These are phyloP conservation scores for Zele albiditarsus DNA, from an alignment of 2,888 invertebrate genomes.

Conservation along the genomic window DNA sequence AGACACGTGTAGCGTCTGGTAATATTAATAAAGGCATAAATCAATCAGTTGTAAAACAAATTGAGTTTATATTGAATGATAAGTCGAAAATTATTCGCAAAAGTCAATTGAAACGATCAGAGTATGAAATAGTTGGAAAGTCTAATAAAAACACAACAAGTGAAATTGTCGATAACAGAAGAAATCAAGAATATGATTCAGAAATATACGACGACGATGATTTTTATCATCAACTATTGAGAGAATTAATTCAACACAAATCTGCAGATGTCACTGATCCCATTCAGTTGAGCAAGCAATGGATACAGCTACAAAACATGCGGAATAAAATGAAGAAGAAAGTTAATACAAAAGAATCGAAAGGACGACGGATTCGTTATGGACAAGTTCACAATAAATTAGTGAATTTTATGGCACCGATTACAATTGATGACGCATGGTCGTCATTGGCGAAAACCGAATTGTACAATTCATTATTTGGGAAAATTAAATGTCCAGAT, in stretches of 20 bases:
- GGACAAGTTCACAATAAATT: conserved; percentile 86
- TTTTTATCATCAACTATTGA: conserved; percentile 94
- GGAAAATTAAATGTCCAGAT: conserved; percentile 71
- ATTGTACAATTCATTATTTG: conserved; percentile 87
- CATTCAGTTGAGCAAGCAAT: conserved; percentile 89
- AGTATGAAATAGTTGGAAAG: conserved; percentile 82
- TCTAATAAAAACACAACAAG: conserved; percentile 55
- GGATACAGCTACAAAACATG: conserved; percentile 93
- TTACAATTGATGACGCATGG: conserved; percentile 79
- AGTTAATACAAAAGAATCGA: conserved; percentile 94
- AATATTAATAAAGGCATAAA: conserved; percentile 78
- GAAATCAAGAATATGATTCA: conserved; percentile 78
- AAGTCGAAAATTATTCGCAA: conserved; percentile 83
- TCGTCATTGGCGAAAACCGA: conserved; percentile 87
- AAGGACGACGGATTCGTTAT: conserved; percentile 92
- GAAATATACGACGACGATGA: conserved; percentile 98
- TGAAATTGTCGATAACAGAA: conserved; percentile 61
- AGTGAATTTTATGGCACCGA: conserved; percentile 92
- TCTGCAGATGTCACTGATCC: conserved; percentile 89
- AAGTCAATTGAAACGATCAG: conserved; percentile 86
- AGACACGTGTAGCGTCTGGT: conserved; percentile 83
- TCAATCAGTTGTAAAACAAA: conserved; percentile 83
- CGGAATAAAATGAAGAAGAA: conserved; percentile 93
- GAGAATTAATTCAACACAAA: conserved; percentile 94
- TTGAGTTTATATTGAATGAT: conserved; percentile 88